phyloP scores from a whole-genome alignment of 2,113 vertebrate genomes.

The Sinosuthora webbiana region DNA sequence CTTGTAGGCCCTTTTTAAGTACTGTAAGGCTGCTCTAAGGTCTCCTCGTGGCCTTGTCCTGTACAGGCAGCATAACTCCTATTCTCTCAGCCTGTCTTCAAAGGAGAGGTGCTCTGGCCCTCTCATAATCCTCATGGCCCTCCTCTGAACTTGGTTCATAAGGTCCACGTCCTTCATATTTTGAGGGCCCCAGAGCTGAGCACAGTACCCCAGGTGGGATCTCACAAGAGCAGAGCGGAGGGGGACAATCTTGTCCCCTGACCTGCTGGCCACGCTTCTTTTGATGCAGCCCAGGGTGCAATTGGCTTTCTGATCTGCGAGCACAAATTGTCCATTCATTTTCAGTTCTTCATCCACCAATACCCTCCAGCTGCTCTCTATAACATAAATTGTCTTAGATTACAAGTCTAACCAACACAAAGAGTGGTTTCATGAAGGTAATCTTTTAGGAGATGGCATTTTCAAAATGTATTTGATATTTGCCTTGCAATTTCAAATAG shows the following conservation, averaged over 20 bases:
- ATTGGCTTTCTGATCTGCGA: not conserved
- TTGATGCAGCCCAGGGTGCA: not conserved
- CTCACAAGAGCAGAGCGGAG: not conserved
- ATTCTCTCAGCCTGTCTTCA: not conserved
- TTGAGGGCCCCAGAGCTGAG: not conserved
- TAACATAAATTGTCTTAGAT: not conserved
- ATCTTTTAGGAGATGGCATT: not conserved
- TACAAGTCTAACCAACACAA: not conserved
- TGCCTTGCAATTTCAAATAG: not conserved
- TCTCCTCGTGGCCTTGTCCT: fast-evolving
- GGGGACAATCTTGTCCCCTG: fast-evolving
- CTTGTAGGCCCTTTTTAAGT: not conserved
- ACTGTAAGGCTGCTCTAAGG: not conserved
- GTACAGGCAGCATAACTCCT: not conserved
- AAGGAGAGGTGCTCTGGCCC: not conserved
- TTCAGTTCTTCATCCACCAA: not conserved
- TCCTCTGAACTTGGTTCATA: not conserved
- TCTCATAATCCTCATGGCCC: fast-evolving
- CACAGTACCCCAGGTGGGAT: not conserved
- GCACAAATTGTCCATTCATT: not conserved
- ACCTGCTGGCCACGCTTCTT: fast-evolving
- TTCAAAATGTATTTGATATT: not conserved
- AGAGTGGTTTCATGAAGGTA: not conserved
- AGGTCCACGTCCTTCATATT: not conserved
- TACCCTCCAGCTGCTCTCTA: not conserved